A percentile compares a stretch with the other conserved stretches of the same genome.
Conservation (phyloP, 2,797 vertebrate genomes). For the Xenentodon cancila region DNA sequence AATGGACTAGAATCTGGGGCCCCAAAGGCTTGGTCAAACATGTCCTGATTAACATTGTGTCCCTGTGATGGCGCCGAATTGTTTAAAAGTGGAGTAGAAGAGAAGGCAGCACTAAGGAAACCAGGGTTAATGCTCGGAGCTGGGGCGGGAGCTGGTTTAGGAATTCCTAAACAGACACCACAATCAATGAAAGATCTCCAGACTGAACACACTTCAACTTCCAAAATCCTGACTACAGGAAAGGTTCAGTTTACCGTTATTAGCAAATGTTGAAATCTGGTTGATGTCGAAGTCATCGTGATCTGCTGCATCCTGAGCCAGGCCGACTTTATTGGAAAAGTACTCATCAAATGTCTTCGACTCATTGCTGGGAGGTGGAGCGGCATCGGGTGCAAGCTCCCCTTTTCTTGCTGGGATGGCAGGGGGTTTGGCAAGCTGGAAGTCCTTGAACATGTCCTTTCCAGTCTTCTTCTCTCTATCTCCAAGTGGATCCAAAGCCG, state of each 20-base stretch:
- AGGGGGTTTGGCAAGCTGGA: slow-evolving; percentile 91
- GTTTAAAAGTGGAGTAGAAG: slow-evolving; percentile 43
- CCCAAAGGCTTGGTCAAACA: slow-evolving; percentile 87
- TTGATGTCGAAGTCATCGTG: slow-evolving; percentile 84
- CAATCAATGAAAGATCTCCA: slow-evolving; percentile 11
- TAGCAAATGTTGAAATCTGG: slow-evolving; percentile 74
- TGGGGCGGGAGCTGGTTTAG: slow-evolving; percentile 66
- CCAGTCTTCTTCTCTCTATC: slow-evolving; percentile 91
- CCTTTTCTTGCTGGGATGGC: slow-evolving; percentile 87
- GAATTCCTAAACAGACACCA: slow-evolving; percentile 69
- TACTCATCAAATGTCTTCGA: slow-evolving; percentile 82
- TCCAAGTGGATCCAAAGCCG: slow-evolving; percentile 92
- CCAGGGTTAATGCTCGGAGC: slow-evolving; percentile 34
- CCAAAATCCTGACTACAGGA: background rate
- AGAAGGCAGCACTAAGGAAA: slow-evolving; percentile 70
- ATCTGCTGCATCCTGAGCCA: slow-evolving; percentile 82
- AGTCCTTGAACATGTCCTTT: slow-evolving; percentile 98
- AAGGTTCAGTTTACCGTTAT: slow-evolving; percentile 71
- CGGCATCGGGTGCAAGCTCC: slow-evolving; percentile 72
- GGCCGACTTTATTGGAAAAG: slow-evolving; percentile 84
- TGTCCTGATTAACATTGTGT: slow-evolving; percentile 44
- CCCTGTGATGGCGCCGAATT: slow-evolving; percentile 38
- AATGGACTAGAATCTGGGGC: slow-evolving; percentile 73
- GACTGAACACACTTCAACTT: background rate
- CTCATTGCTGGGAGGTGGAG: slow-evolving; percentile 62